A percentile compares a stretch with the other conserved stretches of the same genome.
These are phyloP conservation scores for Harmothoe impar DNA, from an alignment of 2,888 invertebrate species.

Conservation along the genomic window DNA sequence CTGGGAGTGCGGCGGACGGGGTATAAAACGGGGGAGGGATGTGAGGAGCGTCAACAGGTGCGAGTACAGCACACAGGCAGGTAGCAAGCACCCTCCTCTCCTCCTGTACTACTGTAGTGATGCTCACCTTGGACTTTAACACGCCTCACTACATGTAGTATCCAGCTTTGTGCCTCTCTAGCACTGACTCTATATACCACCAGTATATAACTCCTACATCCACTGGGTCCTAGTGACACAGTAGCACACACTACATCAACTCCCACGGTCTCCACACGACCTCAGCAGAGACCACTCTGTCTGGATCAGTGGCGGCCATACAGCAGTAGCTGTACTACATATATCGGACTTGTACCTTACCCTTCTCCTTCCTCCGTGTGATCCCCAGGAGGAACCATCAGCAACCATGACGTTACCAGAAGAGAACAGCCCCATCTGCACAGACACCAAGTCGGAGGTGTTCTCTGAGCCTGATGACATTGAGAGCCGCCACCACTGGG, in stretches of 20 bases:
- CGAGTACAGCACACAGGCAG: background rate
- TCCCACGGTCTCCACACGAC: background rate
- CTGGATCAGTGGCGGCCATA: background rate
- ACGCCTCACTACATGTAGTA: background rate
- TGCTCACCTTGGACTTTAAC: background rate
- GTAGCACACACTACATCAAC: background rate
- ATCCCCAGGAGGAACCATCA: background rate
- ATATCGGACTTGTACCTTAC: constrained; percentile 32
- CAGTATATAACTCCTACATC: background rate
- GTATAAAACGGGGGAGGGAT: constrained; percentile 39
- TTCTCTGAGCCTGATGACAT: constrained; percentile 34
- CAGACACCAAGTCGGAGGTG: constrained; percentile 13
- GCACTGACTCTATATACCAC: background rate
- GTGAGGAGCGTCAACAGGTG: constrained; percentile 19
- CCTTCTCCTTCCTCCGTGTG: background rate
- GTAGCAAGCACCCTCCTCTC: background rate
- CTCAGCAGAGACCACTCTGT: constrained; percentile 6
- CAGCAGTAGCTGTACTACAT: background rate
- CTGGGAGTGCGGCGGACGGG: background rate
- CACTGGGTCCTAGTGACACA: background rate
- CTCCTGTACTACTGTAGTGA: background rate
- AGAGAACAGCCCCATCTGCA: constrained; percentile 48
- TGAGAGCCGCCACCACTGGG: constrained; percentile 68
- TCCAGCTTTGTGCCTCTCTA: background rate
- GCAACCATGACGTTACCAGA: constrained; percentile 56